Evolutionary conservation across 1,140 invertebrate genomes (phyloP), one percentile per base, ranked within the genome.

Genomic region (Calycopis cecrops): DNA sequence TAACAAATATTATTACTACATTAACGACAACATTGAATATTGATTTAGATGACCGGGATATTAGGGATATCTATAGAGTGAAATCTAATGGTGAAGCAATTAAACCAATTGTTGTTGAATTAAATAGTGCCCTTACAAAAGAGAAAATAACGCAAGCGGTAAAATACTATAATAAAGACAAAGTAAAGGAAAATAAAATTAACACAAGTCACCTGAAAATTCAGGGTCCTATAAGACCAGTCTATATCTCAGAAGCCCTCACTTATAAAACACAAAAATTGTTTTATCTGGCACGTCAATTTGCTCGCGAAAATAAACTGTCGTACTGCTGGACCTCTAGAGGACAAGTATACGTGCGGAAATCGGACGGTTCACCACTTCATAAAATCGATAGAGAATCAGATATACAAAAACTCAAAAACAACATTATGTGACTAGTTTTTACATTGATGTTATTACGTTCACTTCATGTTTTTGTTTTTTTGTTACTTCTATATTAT

Each of bases 1-100:
- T 49, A 34, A 1, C 12, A 49, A 49, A 49, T n/a, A 1, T 49
- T 34, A 0, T 49, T 7, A 49, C 21, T 33, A n/a, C 28, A 3
- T 21, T 49, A 0, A 11, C 17, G n/a, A 49, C 21, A 49, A 49
- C 21, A 34, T 49, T 49, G 28, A 49, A 49, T 12, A 14, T 49
- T 9, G 21, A 49, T 4, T 28, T 49, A 49, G n/a, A 34, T n/a
- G 9, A 49, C n/a, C 21, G 28, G 9, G 48, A 34, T 11, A 33
- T 49, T 28, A 49, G 28, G 33, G 48, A 49, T 34, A 49, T 49
- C 33, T 49, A 34, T 21, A 49, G 21, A 49, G 28, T 49, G 4
- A 49, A 49, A n/a, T 9, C 10, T 11, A 49, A 49, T 28, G 33
- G 28, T 34, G 28, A 49, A n/a, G n/a, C 21, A 11, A 10, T 4